Evolutionary conservation across 2,113 vertebrate species (phyloP), one percentile per base, ranked within the genome.

Genomic region (Arenaria interpres): DNA sequence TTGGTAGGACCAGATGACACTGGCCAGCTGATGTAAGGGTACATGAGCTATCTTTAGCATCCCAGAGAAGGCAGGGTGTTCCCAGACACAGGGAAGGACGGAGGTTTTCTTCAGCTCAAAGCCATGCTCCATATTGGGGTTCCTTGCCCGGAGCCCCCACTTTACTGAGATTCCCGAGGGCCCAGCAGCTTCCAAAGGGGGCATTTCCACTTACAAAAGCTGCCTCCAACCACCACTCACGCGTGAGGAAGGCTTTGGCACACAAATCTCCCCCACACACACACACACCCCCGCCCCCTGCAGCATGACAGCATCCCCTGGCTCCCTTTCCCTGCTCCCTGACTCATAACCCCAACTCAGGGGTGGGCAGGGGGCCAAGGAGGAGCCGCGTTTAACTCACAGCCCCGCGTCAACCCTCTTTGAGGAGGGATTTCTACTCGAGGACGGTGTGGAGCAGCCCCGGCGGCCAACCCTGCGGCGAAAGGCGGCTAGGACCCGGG

Each of bases 221-320:
- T 79, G 27, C 50, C 6, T 51, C 50, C 24, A 21, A 18, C 30
- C 54, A 48, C 32, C 54, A 57, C 14, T 67, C 18, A 37, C 2
- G 0, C 0, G 0, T 41, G 11, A 71, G 4, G 18, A 53, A 77
- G n/a, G 17, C 32, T 24, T 43, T 37, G 22, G 28, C 46, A 18
- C 21, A 30, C 60, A n/a, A 14, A 57, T n/a, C 46, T 80, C 50
- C 45, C 79, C 21, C 48, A 23, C 4, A 45, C 46, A 22, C 21
- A 48, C 46, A 48, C 43, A 45, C 45, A 46, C 46, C 19, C 20
- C 20, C 16, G 23, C 13, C 25, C 51, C 72, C 51, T 5, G 0
- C 7, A 51, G 68, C 56, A 69, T 92, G 90, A 92, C 90, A 24
- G 45, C 94, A 94, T 95, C 67, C 71, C 75, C 79, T 94, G 92